Evolutionary conservation across 2,888 invertebrate species (phyloP), one percentile per base, ranked within the genome.

Genomic region (Tachina grossa): DNA sequence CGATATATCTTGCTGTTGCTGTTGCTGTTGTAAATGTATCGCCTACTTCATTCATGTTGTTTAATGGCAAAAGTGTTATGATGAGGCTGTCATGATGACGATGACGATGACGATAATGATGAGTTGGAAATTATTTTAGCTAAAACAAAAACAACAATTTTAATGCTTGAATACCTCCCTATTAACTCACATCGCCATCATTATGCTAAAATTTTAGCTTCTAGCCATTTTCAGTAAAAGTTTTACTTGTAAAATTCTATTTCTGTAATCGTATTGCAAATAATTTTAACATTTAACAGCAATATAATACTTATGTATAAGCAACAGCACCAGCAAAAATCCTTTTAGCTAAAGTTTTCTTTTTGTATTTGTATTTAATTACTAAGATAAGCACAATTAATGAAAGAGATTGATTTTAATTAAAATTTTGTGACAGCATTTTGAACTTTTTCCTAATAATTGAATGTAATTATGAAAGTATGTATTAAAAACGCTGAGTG

Each of bases 321-420:
- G 2, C 41, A 57, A n/a, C 43, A 72, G 16, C 65, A 74, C 59
- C 22, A 72, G 14, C 9, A 65, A 71, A 13, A 39, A 51, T 16
- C 59, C 22, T 43, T 59, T 83, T 72, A 45, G 13, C 2, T 53
- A 83, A 71, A 72, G 9, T 66, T 78, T 77, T 53, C n/a, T 53
- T 19, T 31, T 59, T 72, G 39, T 61, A 59, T 76, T 79, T 59
- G 71, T 66, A 80, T 83, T 80, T 85, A 85, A 83, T 85, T 83
- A 83, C 85, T 41, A 47, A 66, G 85, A 83, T 85, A 83, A 83
- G 80, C 85, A 47, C 66, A 76, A 76, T 83, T 72, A 83, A 78
- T 74, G 72, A 83, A 45, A 65, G 83, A 72, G 66, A 72, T 83
- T 83, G 83, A 83, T 83, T 83, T 83, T 83, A 78, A 83, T 83